These are phyloP conservation scores for Thelaira solivaga DNA, from an alignment of 2,888 invertebrate species.

Conservation along the genomic window DNA sequence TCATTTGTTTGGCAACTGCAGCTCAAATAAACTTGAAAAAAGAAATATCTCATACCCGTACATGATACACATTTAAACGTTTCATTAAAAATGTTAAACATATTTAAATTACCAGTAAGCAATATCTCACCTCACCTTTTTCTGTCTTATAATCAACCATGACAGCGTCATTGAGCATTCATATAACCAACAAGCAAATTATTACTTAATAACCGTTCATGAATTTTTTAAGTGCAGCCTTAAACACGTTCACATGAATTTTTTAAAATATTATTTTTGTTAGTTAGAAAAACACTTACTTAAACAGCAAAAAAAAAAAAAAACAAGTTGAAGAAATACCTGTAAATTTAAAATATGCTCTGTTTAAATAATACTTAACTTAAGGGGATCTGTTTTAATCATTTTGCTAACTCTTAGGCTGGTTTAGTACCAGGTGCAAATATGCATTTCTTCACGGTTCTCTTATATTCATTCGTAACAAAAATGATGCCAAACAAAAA, in stretches of 20 bases:
- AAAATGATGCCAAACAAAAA: background rate
- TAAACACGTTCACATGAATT: conserved; percentile 46
- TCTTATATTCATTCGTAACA: conserved; percentile 40
- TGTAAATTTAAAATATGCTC: conserved; percentile 26
- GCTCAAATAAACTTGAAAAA: too few species aligned
- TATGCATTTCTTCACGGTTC: conserved; percentile 51
- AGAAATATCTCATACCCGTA: too few species aligned
- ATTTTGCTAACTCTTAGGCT: conserved; percentile 11
- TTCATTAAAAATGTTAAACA: conserved; percentile 30
- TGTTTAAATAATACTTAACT: conserved; percentile 42
- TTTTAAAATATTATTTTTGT: background rate
- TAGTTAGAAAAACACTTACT: background rate
- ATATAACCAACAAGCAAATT: conserved; percentile 24
- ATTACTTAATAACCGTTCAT: conserved; percentile 39
- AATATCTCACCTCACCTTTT: background rate
- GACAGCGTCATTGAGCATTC: background rate
- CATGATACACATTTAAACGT: background rate
- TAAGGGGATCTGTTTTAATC: conserved; percentile 39
- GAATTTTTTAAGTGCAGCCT: conserved; percentile 48
- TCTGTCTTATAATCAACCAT: conserved; percentile 33
- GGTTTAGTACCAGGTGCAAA: conserved; percentile 50
- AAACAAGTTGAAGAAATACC: background rate
- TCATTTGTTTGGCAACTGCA: too few species aligned
- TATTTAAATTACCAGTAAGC: background rate
- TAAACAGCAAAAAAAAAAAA: background rate